These are phyloP conservation scores for Bucorvus abyssinicus DNA, from an alignment of 2,797 vertebrate genomes.

Conservation along the genomic window DNA sequence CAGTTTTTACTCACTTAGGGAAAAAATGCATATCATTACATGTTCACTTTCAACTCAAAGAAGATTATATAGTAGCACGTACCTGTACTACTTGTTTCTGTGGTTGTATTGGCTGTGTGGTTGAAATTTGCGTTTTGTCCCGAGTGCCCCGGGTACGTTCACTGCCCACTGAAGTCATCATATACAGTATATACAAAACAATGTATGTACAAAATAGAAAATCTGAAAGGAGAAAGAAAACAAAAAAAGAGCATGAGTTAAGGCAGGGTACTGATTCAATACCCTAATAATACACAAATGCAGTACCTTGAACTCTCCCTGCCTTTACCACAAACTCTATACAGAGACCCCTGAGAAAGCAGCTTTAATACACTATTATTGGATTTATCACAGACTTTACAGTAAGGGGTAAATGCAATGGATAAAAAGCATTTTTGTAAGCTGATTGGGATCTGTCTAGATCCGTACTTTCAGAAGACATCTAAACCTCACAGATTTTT, in stretches of 20 bases:
- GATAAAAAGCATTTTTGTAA: background rate
- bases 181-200: slow-evolving; percentile 99
- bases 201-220: slow-evolving; percentile 99
- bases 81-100: slow-evolving; percentile 95
- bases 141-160: slow-evolving; percentile 92
- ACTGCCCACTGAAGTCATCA: slow-evolving; percentile 95
- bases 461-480: background rate
- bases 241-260: background rate
- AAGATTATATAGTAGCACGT: slow-evolving; percentile 32
- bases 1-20: background rate
- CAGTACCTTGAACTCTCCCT: background rate
- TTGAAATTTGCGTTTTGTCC: slow-evolving; percentile 88
- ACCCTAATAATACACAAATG: background rate
- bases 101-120: slow-evolving; percentile 84
- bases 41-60: background rate
- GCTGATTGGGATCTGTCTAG: background rate
- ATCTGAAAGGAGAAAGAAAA: slow-evolving; percentile 78
- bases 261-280: background rate
- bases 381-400: background rate
- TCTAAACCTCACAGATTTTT: background rate
- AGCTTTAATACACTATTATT: background rate
- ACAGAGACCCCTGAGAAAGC: background rate
- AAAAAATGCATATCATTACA: background rate
- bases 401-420: background rate
- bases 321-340: background rate